Evolutionary conservation across 2,113 vertebrate species (phyloP), one percentile per base, ranked within the genome.

Genomic region (Cololabis saira): DNA sequence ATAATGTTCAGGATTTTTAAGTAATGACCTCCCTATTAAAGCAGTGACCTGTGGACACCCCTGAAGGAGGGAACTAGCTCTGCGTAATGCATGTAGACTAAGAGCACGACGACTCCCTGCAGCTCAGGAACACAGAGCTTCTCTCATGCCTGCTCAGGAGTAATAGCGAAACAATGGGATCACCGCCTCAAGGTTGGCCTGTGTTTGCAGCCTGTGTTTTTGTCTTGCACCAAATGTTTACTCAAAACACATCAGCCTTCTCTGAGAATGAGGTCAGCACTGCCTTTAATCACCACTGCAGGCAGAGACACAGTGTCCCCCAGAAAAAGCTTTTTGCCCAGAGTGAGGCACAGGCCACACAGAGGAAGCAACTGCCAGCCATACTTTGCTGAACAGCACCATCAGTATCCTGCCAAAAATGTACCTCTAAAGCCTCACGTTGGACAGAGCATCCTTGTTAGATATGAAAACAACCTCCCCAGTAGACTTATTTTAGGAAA

Each of bases 221-320:
- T 85, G 82, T 88, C 82, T 88, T 76, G 43, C 78, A 82, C 72
- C 59, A 60, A 90, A 74, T 89, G 84, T 89, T 91, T 91, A 88
- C 85, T 86, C 53, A 90, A 90, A 91, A 90, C 86, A 85, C 77
- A 72, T 24, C 60, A 65, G 76, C 12, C 61, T 37, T 63, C 71
- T 88, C 83, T 85, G 82, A 90, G 88, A 87, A 86, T 17, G 69
- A 81, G 84, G 87, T 89, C 87, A 86, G 66, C 68, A 81, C 76
- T 66, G 75, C 74, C 54, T 78, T 70, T 84, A 86, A 87, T 81
- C 71, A 65, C 71, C 71, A 81, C 77, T 48, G 52, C 76, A 82
- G 79, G 87, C 76, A 67, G 63, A 84, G 78, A 78, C 81, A 67
- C 74, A 56, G 75, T 85, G 75, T 82, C 72, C 77, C 70, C 74